phyloP scores from a whole-genome alignment of 2,113 vertebrate genomes.

The Podarcis raffonei region DNA sequence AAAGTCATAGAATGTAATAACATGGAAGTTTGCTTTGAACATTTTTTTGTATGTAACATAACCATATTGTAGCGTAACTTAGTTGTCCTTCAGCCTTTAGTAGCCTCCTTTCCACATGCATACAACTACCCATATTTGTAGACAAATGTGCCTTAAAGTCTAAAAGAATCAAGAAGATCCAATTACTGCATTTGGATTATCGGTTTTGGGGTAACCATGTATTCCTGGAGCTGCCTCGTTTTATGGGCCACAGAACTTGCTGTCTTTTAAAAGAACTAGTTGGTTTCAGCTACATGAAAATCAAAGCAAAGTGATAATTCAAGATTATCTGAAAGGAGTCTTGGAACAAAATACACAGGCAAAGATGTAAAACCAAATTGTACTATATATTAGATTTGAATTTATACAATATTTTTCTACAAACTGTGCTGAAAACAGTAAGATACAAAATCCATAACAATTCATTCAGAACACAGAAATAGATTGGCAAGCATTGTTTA shows the following conservation, averaged over 20 bases:
- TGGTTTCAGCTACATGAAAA: background rate
- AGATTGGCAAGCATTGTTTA: too few species aligned
- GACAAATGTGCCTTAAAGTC: background rate
- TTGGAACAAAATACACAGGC: too few species aligned
- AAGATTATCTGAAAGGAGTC: background rate
- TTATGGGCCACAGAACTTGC: background rate
- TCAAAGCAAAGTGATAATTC: background rate
- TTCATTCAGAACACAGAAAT: background rate
- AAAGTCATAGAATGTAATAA: background rate
- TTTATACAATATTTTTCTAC: background rate
- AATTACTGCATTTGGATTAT: background rate
- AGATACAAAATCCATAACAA: background rate
- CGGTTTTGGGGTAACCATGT: background rate
- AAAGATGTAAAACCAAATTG: background rate
- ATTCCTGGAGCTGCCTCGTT: too few species aligned
- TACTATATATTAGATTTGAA: background rate
- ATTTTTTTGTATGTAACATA: background rate
- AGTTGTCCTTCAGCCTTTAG: background rate
- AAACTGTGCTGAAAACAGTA: background rate
- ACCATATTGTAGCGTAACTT: background rate
- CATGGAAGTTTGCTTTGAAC: background rate
- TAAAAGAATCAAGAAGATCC: background rate
- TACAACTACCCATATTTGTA: background rate
- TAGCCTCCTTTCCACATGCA: background rate
- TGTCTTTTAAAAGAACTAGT: background rate